A percentile compares a stretch with the other conserved stretches of the same genome.
phyloP scores from a whole-genome alignment of 30 jellyfish, hydroid and myxozoan genomes.

The Aurelia sp. region DNA sequence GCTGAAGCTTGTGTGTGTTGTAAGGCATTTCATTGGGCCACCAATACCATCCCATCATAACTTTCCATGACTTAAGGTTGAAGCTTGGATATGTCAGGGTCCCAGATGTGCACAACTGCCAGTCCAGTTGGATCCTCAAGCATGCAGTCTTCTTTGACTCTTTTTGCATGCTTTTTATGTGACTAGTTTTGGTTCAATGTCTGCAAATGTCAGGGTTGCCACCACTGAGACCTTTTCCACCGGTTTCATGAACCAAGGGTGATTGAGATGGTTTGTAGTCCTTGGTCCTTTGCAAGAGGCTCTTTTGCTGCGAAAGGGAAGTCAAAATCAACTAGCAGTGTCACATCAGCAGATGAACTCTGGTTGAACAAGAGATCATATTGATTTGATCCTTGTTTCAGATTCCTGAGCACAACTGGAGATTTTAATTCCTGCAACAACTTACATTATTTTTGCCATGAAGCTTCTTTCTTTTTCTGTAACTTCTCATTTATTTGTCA shows the following conservation, averaged over 20 bases:
- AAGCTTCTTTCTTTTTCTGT: too few species aligned
- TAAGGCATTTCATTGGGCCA: background rate
- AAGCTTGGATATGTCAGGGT: too few species aligned
- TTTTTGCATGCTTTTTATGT: background rate
- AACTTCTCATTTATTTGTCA: too few species aligned
- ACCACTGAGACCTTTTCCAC: background rate
- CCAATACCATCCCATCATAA: background rate
- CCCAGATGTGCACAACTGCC: too few species aligned
- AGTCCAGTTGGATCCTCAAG: background rate
- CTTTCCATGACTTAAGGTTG: background rate
- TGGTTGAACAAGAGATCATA: background rate
- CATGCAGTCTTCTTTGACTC: conserved; percentile 35
- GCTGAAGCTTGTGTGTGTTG: background rate
- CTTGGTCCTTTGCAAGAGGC: background rate
- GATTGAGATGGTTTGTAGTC: background rate
- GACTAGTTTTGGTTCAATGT: background rate
- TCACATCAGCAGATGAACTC: background rate
- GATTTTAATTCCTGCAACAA: background rate
- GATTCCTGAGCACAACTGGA: background rate
- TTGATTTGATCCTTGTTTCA: background rate
- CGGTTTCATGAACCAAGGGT: background rate
- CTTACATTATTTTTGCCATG: too few species aligned
- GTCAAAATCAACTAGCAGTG: background rate
- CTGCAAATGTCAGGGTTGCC: conserved; percentile 9
- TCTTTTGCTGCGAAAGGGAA: background rate